Conservation (phyloP, 1,140 invertebrate genomes). For the Pinna nobilis region DNA sequence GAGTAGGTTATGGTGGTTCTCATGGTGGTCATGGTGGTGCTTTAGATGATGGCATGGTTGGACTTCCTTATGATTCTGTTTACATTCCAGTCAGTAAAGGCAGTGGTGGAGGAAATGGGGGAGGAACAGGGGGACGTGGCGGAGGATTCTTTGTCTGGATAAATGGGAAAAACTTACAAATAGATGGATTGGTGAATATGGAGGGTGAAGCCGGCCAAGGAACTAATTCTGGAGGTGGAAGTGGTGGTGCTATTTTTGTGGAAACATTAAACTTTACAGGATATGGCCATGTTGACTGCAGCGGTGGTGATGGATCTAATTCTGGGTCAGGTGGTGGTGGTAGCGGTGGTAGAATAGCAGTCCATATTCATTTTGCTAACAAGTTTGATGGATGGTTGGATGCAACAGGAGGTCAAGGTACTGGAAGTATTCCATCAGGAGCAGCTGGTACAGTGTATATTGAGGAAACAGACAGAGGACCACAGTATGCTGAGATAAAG, state of each 20-base stretch:
- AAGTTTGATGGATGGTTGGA: constrained; percentile 56
- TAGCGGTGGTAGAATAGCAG: constrained; percentile 56
- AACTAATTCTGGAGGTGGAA: constrained; percentile 58
- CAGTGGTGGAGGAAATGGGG: constrained; percentile 63
- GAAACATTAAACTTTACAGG: constrained; percentile 65
- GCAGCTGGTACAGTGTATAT: constrained; percentile 64
- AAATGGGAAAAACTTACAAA: constrained; percentile 54
- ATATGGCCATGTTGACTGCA: constrained; percentile 59
- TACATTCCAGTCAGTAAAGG: constrained; percentile 48
- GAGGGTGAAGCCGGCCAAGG: constrained; percentile 52
- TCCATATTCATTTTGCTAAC: constrained; percentile 58
- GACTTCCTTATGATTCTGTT: constrained; percentile 56
- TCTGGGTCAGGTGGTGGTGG: constrained; percentile 53
- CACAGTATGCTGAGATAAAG: constrained; percentile 65
- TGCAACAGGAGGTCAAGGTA: constrained; percentile 54
- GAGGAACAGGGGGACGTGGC: constrained; percentile 57
- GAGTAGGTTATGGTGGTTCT: constrained; percentile 53
- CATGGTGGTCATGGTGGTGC: constrained; percentile 67
- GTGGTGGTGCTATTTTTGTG: constrained; percentile 60
- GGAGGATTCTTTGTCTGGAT: constrained; percentile 61
- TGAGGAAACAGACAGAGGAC: constrained; percentile 62
- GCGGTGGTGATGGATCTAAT: constrained; percentile 49
- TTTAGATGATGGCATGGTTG: constrained; percentile 46
- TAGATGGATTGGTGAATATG: constrained; percentile 58
- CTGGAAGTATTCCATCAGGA: constrained; percentile 49